Evolutionary conservation across 2,888 invertebrate genomes (phyloP), one percentile per base, ranked within the genome.

Genomic region (Lycocerus yunnanus): DNA sequence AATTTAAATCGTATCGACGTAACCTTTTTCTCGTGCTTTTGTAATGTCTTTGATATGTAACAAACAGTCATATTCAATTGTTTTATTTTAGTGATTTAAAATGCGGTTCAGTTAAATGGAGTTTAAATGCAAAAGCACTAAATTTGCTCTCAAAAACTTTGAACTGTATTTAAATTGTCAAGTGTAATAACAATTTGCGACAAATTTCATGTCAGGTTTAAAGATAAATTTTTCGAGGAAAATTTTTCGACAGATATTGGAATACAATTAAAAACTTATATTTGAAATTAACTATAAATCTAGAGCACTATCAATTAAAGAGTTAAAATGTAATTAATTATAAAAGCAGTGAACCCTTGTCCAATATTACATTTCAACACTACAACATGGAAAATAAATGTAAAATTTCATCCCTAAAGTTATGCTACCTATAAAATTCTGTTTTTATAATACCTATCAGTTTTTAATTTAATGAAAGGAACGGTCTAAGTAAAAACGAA

Each of bases 341-440:
- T 43, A 43, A 43, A 43, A 43, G 43, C 43, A 43, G 43, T 43
- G 43, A 69, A 69, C 69, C 69, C 69, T 69, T 58, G 69, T 69
- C 69, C 24, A 63, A 61, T 43, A 60, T 58, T 43, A 24, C 24
- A 14, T 63, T 24, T 63, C 69, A 43, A 21, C 69, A 63, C 58
- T 69, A 43, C 43, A 43, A 16, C 27, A 69, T 69, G 69, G 9
- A 43, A 69, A 61, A 63, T 63, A 61, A 58, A n/a, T 43, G 1
- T 43, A n/a, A n/a, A 43, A n/a, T 43, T 43, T 43, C 43, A n/a
- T 43, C n/a, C 43, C 43, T n/a, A 43, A 43, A 43, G 43, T 43
- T 43, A 43, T 43, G 43, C 43, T 43, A 43, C n/a, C 43, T n/a
- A 43, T 43, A 43, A 43, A 43, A 43, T 43, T 43, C n/a, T n/a